Evolutionary conservation across 2,888 invertebrate genomes (phyloP).

Genomic region (Agrypnus murinus): DNA sequence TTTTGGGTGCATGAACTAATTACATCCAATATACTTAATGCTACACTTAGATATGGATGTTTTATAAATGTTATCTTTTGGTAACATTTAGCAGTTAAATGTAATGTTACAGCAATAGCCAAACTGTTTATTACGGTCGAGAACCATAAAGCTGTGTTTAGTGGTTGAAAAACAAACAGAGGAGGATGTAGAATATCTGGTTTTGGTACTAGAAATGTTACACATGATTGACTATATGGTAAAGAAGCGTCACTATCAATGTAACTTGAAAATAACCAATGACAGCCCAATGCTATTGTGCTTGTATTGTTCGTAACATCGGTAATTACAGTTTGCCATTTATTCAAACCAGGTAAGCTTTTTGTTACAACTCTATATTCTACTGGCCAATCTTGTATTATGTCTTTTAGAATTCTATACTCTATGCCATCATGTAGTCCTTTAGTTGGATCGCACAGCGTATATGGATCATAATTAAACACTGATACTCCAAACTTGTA

Average conservation of each 20-base stretch:
- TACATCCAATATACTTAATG: not conserved
- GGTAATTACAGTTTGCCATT: not conserved
- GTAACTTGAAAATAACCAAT: not conserved
- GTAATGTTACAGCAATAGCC: not conserved
- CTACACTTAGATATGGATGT: not conserved
- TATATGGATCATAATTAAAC: constrained; percentile 27
- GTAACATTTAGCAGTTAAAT: not conserved
- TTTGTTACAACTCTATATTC: constrained; percentile 1
- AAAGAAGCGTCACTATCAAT: constrained; percentile 3
- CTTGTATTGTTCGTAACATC: not conserved
- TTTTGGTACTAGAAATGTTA: constrained; percentile 53
- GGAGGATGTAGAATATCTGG: constrained; percentile 25
- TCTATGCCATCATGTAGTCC: constrained; percentile 40
- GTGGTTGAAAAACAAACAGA: constrained; percentile 21
- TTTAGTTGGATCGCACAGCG: constrained; percentile 1
- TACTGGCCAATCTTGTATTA: constrained; percentile 18
- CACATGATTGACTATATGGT: constrained; percentile 53
- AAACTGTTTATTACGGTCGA: not conserved
- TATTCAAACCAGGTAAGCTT: not conserved
- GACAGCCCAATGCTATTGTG: not conserved
- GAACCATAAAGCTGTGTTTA: not conserved
- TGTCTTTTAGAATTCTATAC: constrained; percentile 28
- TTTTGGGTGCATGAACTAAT: not conserved
- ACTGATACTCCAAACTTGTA: constrained; percentile 7
- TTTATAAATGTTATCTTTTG: not conserved